phyloP scores from a whole-genome alignment of 2,888 invertebrate genomes.

The Drosophila testacea region DNA sequence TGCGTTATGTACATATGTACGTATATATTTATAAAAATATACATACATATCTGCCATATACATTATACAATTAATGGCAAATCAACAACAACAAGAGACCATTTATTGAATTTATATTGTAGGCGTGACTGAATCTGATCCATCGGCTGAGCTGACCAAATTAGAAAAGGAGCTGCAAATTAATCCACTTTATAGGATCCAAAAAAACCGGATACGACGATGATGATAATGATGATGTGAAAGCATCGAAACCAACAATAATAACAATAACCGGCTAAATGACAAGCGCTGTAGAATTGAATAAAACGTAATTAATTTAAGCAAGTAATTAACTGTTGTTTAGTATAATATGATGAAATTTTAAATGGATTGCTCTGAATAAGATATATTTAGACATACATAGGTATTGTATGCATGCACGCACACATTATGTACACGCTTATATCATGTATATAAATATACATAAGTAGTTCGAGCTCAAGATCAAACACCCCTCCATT shows the following conservation, averaged over 20 bases:
- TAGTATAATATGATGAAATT: constrained; percentile 28
- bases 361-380: constrained; percentile 24
- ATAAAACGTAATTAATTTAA: constrained; percentile 56
- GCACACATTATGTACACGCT: constrained; percentile 1
- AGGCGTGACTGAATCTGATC: constrained; percentile 40
- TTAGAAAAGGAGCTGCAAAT: constrained; percentile 25
- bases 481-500: constrained; percentile 3
- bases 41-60: not conserved
- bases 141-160: constrained; percentile 7
- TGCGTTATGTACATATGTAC: not conserved
- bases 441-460: constrained; percentile 5
- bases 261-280: constrained; percentile 68
- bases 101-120: constrained; percentile 1
- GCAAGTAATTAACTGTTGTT: constrained; percentile 38
- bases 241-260: constrained; percentile 33
- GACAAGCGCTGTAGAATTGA: constrained; percentile 55
- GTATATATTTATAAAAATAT: not conserved
- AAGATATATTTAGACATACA: constrained; percentile 13
- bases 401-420: not conserved
- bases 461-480: constrained; percentile 8
- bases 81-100: constrained; percentile 16
- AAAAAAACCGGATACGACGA: constrained; percentile 57
- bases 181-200: constrained; percentile 1
- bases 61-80: constrained; percentile 30
- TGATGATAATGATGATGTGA: constrained; percentile 37